A percentile compares a stretch with the other conserved stretches of the same genome.
These are phyloP conservation scores for Morone chrysops DNA, from an alignment of 2,113 vertebrate genomes.

Conservation along the genomic window DNA sequence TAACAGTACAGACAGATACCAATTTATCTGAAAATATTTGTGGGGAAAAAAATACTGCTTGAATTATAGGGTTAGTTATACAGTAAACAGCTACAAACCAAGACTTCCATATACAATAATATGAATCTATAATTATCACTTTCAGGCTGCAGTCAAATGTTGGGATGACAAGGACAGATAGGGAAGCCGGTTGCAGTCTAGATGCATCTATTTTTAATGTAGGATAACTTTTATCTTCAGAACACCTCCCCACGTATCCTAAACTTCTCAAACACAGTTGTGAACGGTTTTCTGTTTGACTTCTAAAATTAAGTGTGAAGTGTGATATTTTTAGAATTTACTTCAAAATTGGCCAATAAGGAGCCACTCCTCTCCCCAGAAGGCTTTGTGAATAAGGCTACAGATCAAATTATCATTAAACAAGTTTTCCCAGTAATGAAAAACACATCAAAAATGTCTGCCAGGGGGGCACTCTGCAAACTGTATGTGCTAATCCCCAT, in stretches of 20 bases:
- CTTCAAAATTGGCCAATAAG: constrained; percentile 64
- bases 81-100: background rate
- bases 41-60: background rate
- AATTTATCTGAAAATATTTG: constrained; percentile 10
- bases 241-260: constrained; percentile 2
- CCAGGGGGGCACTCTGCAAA: constrained; percentile 57
- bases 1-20: background rate
- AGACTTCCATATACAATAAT: background rate
- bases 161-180: constrained; percentile 28
- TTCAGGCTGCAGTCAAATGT: constrained; percentile 34
- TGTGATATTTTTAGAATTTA: constrained; percentile 60
- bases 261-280: constrained; percentile 33
- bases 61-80: background rate
- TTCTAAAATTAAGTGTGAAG: constrained; percentile 42
- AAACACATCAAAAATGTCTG: constrained; percentile 65
- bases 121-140: constrained; percentile 10
- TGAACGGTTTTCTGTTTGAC: constrained; percentile 37
- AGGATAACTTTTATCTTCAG: constrained; percentile 46
- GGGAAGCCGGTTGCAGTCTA: constrained; percentile 14
- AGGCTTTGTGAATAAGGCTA: constrained; percentile 50
- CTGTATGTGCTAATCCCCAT: constrained; percentile 52
- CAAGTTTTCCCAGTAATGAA: constrained; percentile 62
- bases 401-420: constrained; percentile 72
- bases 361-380: constrained; percentile 44
- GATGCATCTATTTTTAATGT: constrained; percentile 58